Evolutionary conservation across 2,797 vertebrate genomes (phyloP), one percentile per base, ranked within the genome.

Genomic region (Galaxias olidus): DNA sequence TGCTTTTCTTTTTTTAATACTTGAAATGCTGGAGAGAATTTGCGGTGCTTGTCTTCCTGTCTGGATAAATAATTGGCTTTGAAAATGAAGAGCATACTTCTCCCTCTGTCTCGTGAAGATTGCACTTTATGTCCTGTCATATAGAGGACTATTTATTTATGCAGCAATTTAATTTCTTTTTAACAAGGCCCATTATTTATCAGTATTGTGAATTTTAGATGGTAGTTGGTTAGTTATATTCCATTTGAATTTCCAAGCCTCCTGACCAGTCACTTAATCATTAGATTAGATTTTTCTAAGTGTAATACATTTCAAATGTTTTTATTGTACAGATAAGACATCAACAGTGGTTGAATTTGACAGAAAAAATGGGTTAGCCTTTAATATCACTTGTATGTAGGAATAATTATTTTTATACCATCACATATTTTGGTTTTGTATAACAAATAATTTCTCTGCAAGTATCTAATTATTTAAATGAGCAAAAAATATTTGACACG

Each of bases 81-180:
- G 51, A 74, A 72, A 61, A 14, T 43, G 30, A 61, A 69, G 19
- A 55, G 46, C 59, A 42, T 43, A 15, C 80, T 61, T 79, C 77
- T 82, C 74, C 83, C 83, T 86, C 65, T 59, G 72, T 64, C 84
- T 76, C 61, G 17, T 63, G 66, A 86, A 82, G 82, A 84, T 82
- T 84, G 89, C 90, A 91, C 91, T 92, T 92, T 89, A 87, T n/a
- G n/a, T 71, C 75, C 57, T 68, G 76, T 77, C 79, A 69, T 64
- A 69, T 69, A 58, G 65, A 73, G 80, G 79, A 55, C 58, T 48
- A 65, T 75, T 90, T 88, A 89, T 90, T 87, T 86, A 83, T 89
- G 78, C 54, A 78, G 73, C 55, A 56, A 76, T 79, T 86, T 41
- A 71, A 74, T 83, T 83, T 69, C 60, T 87, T 87, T 87, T 88